Base-by-base conservation (phyloP, 30 jellyfish, hydroid and myxozoan genomes). In the Pelagia noctiluca region DNA sequence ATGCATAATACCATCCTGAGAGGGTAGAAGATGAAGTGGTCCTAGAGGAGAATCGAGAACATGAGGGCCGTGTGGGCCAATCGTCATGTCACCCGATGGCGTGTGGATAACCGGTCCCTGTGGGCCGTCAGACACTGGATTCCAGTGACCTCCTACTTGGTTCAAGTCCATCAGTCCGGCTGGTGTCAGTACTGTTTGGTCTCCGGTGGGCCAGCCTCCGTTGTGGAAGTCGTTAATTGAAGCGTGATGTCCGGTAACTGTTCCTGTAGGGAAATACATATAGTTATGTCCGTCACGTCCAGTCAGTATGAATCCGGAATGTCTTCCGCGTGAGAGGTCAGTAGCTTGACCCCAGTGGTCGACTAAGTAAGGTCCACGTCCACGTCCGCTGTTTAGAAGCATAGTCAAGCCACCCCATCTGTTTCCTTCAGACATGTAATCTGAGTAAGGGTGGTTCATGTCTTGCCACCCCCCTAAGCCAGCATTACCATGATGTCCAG, bases 1-100 rank as follows among this genome's bases (percentile, higher is more conserved):
- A 67, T 86, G 98, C 92, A 90, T 69, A 8, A 88, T 96, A 29
- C 97, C 97, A 47, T 90, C 97, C 38, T 90, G 97, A 2, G 97
- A 90, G 25, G 95, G 95, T 61, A 90, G 49, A 23, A 90, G 96
- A 3, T 73, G 93, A 31, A 90, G 78, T 10, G 95, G 95, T 46
- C 97, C 97, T 90, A 76, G 81, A 85, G 96, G 97, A 74, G 97
- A 90, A 83, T 90, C 90, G 77, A 80, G 83, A 37, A 84, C 85
- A 62, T 90, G 93, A 62, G 89, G 89, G 3, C 97, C 97, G 57
- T 67, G 91, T 11, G 93, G 96, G 0, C 91, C 94, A 25, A 90
- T 76, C 31, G 85, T 68, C 97, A 90, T 90, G 66, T 72, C 95
- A 38, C 97, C 97, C 0, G 94, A 65, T 29, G 97, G 97, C 29